Percentiles rank a stretch among this genome's conserved stretches.
These are phyloP conservation scores for Muscidifurax raptorellus DNA, from an alignment of 1,140 invertebrate species.

Conservation along the genomic window DNA sequence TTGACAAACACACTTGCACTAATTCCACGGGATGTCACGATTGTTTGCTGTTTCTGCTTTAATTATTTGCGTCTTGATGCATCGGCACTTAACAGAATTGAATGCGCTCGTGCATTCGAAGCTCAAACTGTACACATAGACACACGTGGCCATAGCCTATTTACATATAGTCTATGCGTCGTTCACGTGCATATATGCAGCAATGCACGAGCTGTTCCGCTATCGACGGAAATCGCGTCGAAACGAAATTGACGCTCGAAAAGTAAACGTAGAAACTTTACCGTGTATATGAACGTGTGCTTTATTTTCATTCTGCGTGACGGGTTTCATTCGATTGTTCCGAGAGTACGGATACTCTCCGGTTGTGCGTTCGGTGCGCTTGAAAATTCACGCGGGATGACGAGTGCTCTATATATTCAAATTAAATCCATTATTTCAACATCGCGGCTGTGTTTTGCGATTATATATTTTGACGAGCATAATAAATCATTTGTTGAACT, in stretches of 20 bases:
- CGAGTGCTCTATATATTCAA: neutral
- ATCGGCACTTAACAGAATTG: neutral
- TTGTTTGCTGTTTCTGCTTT: neutral
- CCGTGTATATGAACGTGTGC: neutral
- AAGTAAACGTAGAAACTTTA: neutral
- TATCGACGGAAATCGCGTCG: too few relatives aligned
- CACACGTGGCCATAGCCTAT: neutral
- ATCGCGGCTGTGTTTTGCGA: neutral
- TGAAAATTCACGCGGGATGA: neutral
- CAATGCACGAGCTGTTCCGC: too few relatives aligned
- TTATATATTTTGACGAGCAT: neutral
- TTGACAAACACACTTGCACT: neutral
- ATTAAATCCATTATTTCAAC: slow-evolving; percentile 1
- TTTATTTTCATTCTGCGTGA: neutral
- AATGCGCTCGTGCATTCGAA: neutral
- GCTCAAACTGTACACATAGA: too few relatives aligned
- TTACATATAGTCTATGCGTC: neutral
- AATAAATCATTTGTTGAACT: too few relatives aligned
- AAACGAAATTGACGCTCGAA: neutral
- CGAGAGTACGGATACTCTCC: neutral
- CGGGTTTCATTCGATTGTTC: neutral
- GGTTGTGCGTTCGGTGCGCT: neutral
- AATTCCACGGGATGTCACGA: neutral
- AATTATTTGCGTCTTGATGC: neutral
- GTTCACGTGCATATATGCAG: too few relatives aligned